Percentiles rank a stretch among this genome's conserved stretches.
phyloP scores from a whole-genome alignment of 2,113 vertebrate genomes.

The Entomyzon cyanotis region DNA sequence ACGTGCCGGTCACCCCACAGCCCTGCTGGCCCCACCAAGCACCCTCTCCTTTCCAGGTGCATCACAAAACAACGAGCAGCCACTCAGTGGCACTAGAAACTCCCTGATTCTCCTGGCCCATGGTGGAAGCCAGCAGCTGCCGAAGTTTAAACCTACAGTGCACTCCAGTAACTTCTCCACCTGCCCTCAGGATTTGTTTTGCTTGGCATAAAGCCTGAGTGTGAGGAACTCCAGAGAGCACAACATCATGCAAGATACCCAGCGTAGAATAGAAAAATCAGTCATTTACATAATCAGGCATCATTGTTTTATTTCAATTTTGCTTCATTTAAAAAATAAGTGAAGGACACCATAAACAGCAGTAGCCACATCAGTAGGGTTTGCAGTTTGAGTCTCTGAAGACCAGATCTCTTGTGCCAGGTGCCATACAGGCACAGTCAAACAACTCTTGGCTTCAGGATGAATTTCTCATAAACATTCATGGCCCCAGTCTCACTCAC shows the following conservation, averaged over 20 bases:
- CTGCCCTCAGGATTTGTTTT: accelerated
- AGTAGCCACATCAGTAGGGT: background rate
- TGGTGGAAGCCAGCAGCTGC: background rate
- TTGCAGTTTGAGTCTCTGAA: background rate
- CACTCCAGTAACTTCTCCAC: background rate
- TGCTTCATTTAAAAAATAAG: background rate
- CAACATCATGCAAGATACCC: accelerated
- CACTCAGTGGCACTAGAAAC: accelerated
- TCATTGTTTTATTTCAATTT: conserved; percentile 11
- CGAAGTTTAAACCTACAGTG: accelerated
- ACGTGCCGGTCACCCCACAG: background rate
- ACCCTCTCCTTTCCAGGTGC: background rate
- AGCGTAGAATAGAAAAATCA: background rate
- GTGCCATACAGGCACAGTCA: background rate
- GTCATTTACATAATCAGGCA: background rate
- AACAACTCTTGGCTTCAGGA: background rate
- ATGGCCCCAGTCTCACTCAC: background rate
- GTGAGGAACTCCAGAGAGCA: background rate
- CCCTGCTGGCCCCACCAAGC: background rate
- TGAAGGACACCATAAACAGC: background rate
- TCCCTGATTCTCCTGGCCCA: accelerated
- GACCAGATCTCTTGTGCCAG: background rate
- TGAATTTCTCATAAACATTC: background rate
- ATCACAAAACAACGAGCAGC: background rate
- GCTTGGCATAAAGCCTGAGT: background rate